Conservation (phyloP, 2,113 vertebrate species). For the Paraplagusia blochii region DNA sequence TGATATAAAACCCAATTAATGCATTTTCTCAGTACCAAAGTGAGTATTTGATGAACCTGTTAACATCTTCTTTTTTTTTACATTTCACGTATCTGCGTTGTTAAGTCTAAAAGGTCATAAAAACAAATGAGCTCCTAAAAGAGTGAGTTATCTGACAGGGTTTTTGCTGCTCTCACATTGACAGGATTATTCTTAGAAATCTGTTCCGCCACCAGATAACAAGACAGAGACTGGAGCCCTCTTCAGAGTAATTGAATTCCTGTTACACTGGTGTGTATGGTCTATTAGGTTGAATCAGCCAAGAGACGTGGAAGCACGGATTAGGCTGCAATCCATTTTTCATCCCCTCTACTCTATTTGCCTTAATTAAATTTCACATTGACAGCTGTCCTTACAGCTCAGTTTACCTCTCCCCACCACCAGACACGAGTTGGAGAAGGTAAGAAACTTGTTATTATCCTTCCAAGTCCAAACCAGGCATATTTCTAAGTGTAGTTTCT, state of each 20-base stretch:
- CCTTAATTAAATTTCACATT: conserved; percentile 86
- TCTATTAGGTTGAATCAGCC: conserved; percentile 11
- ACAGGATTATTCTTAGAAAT: conserved; percentile 13
- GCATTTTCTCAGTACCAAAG: no score
- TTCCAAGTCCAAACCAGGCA: background rate
- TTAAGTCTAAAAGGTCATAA: no score
- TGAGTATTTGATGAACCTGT: no score
- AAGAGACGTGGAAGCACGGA: conserved; percentile 21
- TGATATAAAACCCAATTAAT: no score
- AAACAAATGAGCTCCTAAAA: no score
- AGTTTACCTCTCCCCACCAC: conserved; percentile 94
- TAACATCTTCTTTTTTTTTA: no score
- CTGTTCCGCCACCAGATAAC: conserved; percentile 10
- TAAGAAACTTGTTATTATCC: conserved; percentile 62
- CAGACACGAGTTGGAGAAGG: conserved; percentile 98
- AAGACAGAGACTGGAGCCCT: conserved; percentile 5
- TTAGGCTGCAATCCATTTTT: conserved; percentile 26
- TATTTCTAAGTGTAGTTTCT: background rate
- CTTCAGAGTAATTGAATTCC: conserved; percentile 22
- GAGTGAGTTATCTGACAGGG: no score
- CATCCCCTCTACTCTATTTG: conserved; percentile 31
- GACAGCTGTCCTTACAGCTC: conserved; percentile 97
- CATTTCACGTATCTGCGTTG: no score
- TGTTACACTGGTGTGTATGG: conserved; percentile 13
- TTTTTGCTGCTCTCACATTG: conserved; percentile 3